Conservation (phyloP, 2,888 invertebrate genomes). For the Candidula unifasciata region DNA sequence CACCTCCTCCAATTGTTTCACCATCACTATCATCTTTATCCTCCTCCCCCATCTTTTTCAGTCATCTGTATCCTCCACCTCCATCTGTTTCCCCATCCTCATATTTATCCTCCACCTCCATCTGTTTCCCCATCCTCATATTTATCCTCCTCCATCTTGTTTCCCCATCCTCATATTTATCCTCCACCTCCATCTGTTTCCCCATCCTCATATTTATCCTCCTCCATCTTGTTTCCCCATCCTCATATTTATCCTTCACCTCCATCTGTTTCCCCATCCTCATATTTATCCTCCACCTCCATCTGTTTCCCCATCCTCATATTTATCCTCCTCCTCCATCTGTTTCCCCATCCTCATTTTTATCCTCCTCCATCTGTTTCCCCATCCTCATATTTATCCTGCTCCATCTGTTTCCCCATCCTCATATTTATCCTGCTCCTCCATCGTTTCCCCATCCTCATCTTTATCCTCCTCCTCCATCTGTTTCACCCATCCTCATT, state of each 20-base stretch:
- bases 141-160: constrained; percentile 4
- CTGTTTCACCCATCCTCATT: background rate
- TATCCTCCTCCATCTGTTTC: background rate
- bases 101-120: too few relatives aligned
- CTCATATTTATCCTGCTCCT: background rate
- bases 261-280: constrained; percentile 8
- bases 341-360: too few relatives aligned
- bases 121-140: too few relatives aligned
- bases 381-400: background rate
- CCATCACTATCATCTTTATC: background rate
- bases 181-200: background rate
- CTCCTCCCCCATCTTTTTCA: too few relatives aligned
- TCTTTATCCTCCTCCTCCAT: background rate
- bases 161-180: background rate
- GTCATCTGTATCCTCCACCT: too few relatives aligned
- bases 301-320: background rate
- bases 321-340: too few relatives aligned
- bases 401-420: background rate
- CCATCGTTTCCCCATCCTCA: background rate
- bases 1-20: background rate
- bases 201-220: background rate
- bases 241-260: background rate
- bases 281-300: background rate
- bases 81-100: too few relatives aligned
- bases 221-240: background rate